Base-by-base conservation (phyloP, 2,797 vertebrate genomes). In the Dendrocincla tyrannina region DNA sequence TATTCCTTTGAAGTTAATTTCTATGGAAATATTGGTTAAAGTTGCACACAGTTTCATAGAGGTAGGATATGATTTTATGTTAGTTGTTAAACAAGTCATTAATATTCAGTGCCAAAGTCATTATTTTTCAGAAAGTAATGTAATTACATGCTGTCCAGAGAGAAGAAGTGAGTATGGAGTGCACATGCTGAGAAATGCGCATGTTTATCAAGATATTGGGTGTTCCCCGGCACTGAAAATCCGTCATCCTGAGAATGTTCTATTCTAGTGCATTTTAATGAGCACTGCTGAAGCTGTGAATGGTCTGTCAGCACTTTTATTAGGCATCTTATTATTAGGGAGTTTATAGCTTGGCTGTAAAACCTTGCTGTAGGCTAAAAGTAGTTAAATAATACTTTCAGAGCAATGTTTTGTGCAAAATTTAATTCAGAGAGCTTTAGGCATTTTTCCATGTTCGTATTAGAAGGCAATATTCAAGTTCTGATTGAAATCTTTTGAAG, bases 291-390 rank as follows among this genome's bases (percentile, higher is more conserved):
- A 85, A 89, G 56, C 90, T 76, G 44, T 74, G 89, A 91, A 94
- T 49, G 66, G 92, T 85, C 85, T 96, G 88, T 94, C 88, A 96
- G 93, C 76, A 94, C 76, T 97, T 96, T 75, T 82, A 77, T 86
- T 95, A 91, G 90, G 88, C 84, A 80, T 93, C 96, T 92, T 90
- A 87, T 93, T 95, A 96, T 89, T 86, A 81, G n/a, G 58, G 79
- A 73, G 80, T 95, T 96, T 88, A 95, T 91, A 88, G 82, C 76
- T 91, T 93, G 87, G 42, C 50, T 95, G 35, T 91, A 95, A 96
- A 92, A 90, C 59, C 55, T 94, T 88, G 91, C 89, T 96, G 63
- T 50, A 94, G 94, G 96, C 87, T 94, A 89, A 91, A 94, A 87
- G 53, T 55, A 90, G 80, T 92, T 97, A 92, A 96, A 81, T 76